These are phyloP conservation scores for Ammospiza caudacuta DNA, from an alignment of 2,113 vertebrate species.

Conservation along the genomic window DNA sequence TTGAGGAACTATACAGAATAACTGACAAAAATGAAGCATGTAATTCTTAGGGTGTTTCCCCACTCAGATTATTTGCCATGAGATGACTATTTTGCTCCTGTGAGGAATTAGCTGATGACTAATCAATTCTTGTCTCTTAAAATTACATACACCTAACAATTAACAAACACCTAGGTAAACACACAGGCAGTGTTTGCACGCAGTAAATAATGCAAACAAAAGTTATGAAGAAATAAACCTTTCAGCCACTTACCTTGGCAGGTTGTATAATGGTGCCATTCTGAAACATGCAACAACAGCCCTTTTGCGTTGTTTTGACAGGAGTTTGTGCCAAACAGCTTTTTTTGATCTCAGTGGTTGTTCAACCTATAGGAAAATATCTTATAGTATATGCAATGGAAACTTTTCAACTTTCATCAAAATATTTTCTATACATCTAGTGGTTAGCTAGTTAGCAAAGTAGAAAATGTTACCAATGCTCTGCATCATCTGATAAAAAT, in stretches of 20 bases:
- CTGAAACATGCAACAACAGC: constrained; percentile 98
- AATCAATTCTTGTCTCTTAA: background rate
- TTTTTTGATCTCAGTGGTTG: constrained; percentile 97
- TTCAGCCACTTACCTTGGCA: constrained; percentile 85
- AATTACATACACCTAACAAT: background rate
- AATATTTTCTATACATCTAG: background rate
- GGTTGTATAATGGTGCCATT: constrained; percentile 97
- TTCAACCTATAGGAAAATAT: constrained; percentile 85
- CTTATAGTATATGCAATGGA: background rate
- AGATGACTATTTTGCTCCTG: background rate
- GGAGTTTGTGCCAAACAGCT: constrained; percentile 96
- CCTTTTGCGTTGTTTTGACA: constrained; percentile 97
- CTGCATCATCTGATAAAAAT: background rate
- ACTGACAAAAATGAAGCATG: background rate
- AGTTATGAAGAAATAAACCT: background rate
- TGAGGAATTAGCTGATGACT: background rate
- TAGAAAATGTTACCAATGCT: background rate
- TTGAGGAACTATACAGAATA: background rate
- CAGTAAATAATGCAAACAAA: background rate
- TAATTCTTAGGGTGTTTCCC: background rate
- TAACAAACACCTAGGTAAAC: background rate
- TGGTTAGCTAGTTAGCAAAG: background rate
- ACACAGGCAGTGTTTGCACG: background rate
- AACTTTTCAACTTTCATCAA: background rate
- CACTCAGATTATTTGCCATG: background rate